Evolutionary conservation across 1,140 invertebrate species (phyloP), one percentile per base, ranked within the genome.

Genomic region (Pachypeltis micranthus): DNA sequence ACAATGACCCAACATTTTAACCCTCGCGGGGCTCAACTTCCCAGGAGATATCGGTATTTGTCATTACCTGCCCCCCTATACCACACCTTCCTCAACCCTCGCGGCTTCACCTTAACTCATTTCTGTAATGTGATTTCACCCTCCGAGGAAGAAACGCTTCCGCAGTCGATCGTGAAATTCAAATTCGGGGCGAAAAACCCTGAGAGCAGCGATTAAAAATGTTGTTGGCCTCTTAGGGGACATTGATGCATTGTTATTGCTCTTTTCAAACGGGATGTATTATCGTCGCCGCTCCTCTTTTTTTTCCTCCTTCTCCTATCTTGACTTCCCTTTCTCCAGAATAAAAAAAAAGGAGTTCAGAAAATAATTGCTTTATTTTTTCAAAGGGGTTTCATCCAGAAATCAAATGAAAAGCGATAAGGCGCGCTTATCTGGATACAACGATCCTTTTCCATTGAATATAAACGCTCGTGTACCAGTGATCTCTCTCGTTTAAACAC

Each of bases 161-260:
- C n/a, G 14, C 60, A 61, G 60, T 61, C 60, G 31, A 61, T 44
- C 60, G 60, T 61, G 60, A 61, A 61, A 61, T 61, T 61, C 44
- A 61, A 61, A 61, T 61, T 51, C 60, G 23, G 16, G 29, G 26
- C 44, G 51, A 24, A 55, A 55, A 24, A 24, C 51, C 51, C n/a
- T 19, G n/a, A 55, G 44, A 51, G 39, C 57, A 26, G 44, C 60
- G 60, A 61, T 61, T 61, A 61, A 61, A 61, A 61, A 61, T 55
- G n/a, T 19, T 24, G 51, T 19, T 19, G 51, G 51, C 51, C 31
- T 39, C n/a, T 21, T 21, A 55, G 51, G n/a, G 51, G 51, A 24
- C 21, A 44, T 61, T 61, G 60, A 61, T 61, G 31, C 39, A 61
- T 61, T 61, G 60, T 61, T 61, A 61, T 61, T 25, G 24, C 60